Percentiles rank a stretch among this genome's conserved stretches.
Conservation (phyloP, 2,797 vertebrate genomes). For the Acestrorhynchus altus region DNA sequence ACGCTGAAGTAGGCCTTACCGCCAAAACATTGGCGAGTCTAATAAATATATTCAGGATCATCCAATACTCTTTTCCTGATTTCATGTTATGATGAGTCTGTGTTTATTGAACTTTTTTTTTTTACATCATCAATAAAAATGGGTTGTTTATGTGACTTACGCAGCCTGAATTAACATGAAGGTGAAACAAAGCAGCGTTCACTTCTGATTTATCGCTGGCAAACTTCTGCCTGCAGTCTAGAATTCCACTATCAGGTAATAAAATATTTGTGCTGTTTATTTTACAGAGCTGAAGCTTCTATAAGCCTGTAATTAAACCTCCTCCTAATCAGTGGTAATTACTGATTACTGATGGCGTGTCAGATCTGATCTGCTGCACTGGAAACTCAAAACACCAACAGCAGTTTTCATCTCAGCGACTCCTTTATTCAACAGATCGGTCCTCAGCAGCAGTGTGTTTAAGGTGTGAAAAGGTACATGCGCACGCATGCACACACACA, state of each 20-base stretch:
- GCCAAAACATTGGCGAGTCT: too few species aligned
- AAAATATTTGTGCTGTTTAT: constrained; percentile 21
- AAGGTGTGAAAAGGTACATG: too few species aligned
- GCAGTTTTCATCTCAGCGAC: background rate
- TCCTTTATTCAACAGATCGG: background rate
- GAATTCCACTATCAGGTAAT: background rate
- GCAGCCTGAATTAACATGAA: constrained; percentile 10
- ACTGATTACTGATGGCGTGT: constrained; percentile 38
- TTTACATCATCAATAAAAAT: too few species aligned
- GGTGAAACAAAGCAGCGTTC: background rate
- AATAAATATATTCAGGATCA: too few species aligned
- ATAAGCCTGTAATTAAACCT: constrained; percentile 32
- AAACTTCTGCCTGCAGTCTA: background rate
- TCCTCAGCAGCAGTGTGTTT: background rate
- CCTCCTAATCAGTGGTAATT: constrained; percentile 16
- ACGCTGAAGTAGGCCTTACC: too few species aligned
- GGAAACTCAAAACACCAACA: background rate
- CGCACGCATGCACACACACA: background rate
- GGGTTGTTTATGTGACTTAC: too few species aligned
- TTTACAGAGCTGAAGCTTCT: background rate
- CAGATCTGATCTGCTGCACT: constrained; percentile 20
- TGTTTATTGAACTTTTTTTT: too few species aligned
- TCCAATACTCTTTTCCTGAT: too few species aligned
- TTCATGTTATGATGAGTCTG: too few species aligned
- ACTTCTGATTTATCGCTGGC: background rate